Evolutionary conservation across 2,888 invertebrate genomes (phyloP).

Genomic region (Bombyx huttoni): DNA sequence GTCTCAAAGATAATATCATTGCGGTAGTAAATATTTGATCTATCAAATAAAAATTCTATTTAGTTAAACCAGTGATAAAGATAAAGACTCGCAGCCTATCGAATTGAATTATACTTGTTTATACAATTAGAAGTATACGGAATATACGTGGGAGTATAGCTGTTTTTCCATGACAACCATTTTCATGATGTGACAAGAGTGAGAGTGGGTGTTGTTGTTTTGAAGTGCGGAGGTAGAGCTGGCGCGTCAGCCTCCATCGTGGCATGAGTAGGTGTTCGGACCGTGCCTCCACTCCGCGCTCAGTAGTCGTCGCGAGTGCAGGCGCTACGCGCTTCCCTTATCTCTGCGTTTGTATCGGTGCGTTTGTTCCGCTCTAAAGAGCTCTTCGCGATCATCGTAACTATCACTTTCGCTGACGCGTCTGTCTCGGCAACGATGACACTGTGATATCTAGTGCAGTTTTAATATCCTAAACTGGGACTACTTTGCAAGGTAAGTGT

Average conservation of each 20-base stretch:
- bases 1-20: too few relatives aligned
- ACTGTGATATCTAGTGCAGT: conserved; percentile 41
- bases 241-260: conserved; percentile 8
- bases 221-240: conserved; percentile 2
- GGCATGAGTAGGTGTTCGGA: conserved; percentile 1
- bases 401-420: conserved; percentile 45
- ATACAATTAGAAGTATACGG: too few relatives aligned
- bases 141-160: neutral
- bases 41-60: too few relatives aligned
- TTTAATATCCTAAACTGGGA: conserved; percentile 24
- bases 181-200: neutral
- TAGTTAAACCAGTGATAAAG: too few relatives aligned
- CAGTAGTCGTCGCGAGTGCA: conserved; percentile 42
- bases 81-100: too few relatives aligned
- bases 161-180: neutral
- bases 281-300: conserved; percentile 31
- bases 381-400: conserved; percentile 32
- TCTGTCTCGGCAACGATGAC: conserved; percentile 34
- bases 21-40: too few relatives aligned
- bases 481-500: conserved; percentile 36
- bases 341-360: conserved; percentile 4
- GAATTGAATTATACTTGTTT: too few relatives aligned
- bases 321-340: conserved; percentile 25
- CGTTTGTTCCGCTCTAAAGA: conserved; percentile 29
- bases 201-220: conserved; percentile 1